Evolutionary conservation across 2,113 vertebrate species (phyloP), one percentile per base, ranked within the genome.

Genomic region (Pao palembangensis): DNA sequence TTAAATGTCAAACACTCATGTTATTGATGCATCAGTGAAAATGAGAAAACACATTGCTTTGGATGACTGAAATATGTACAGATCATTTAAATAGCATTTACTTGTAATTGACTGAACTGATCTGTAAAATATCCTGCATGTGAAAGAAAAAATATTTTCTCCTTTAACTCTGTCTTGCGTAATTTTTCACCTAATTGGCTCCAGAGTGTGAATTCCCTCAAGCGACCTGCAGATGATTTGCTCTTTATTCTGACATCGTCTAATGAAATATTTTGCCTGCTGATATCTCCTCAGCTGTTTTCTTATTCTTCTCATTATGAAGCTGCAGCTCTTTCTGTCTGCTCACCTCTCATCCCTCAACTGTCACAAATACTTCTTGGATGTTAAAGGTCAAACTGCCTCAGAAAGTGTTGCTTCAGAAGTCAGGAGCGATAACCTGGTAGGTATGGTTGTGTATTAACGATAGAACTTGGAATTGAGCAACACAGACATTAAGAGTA

Each of bases 311-410:
- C 52, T 70, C 58, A 69, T 71, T 64, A 69, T 46, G 43, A 38
- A 71, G 76, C 51, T 0, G 13, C 51, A 10, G 15, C 53, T 54
- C 58, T 42, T 51, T 51, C 53, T 58, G 8, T 59, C 10, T 47
- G 70, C 42, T 41, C 8, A 67, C 61, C 51, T 57, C 49, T 28
- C 17, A 15, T 71, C 43, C 66, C 58, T 51, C 5, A n/a, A 28
- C 66, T 64, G 58, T 70, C 73, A 70, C 58, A 58, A 48, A 57
- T 66, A 47, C 43, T 8, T 31, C 28, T 23, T 23, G 21, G 28
- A 31, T 2, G 28, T 31, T 31, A 31, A 31, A 7, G 28, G 28
- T 31, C 28, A 31, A 31, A 31, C 28, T 31, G 28, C 28, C 8
- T 31, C 8, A 31, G 28, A 31, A 31, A 31, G 5, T 31, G 5